Conservation (phyloP, 2,888 invertebrate species). For the Tricholauxania praeusta region DNA sequence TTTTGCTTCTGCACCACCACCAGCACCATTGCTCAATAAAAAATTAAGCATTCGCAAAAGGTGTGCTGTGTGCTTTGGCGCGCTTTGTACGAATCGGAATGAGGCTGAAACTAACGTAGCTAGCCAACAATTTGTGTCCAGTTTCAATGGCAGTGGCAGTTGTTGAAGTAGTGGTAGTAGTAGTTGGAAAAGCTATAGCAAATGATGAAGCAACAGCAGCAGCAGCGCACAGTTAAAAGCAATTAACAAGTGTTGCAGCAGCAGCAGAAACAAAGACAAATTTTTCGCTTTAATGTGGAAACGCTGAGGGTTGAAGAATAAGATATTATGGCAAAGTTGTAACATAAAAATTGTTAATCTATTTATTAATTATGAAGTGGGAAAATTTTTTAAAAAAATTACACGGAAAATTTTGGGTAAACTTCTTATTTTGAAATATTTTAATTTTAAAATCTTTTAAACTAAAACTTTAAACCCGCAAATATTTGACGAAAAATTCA, state of each 20-base stretch:
- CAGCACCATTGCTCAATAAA: conserved; percentile 11
- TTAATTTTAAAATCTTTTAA: too few relatives aligned
- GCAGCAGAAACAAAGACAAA: not conserved
- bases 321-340: too few relatives aligned
- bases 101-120: not conserved
- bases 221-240: conserved; percentile 22
- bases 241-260: conserved; percentile 32
- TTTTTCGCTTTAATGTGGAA: too few relatives aligned
- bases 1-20: too few relatives aligned
- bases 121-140: not conserved
- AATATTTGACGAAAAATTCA: too few relatives aligned
- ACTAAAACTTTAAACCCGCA: too few relatives aligned
- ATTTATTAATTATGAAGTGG: too few relatives aligned
- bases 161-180: not conserved
- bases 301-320: too few relatives aligned
- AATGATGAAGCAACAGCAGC: conserved; percentile 1
- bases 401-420: too few relatives aligned
- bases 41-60: conserved; percentile 25
- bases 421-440: too few relatives aligned
- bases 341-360: too few relatives aligned
- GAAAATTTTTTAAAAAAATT: too few relatives aligned
- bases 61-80: conserved; percentile 2
- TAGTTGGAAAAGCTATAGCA: not conserved
- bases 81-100: not conserved
- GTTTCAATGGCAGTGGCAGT: not conserved